A percentile compares a stretch with the other conserved stretches of the same genome.
phyloP scores from a whole-genome alignment of 2,888 invertebrate species.

The Papilio protenor region DNA sequence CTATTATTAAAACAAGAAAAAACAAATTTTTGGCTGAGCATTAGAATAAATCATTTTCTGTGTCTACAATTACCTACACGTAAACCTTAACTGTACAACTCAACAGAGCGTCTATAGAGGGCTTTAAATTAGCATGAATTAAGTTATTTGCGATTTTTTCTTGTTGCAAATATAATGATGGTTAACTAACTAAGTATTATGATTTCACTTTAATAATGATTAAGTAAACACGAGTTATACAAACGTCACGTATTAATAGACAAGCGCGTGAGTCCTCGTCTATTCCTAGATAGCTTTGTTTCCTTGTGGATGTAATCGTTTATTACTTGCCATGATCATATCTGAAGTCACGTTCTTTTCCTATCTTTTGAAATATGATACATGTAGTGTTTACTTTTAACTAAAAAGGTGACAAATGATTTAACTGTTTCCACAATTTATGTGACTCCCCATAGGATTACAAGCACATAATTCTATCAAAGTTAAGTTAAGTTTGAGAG shows the following conservation, averaged over 20 bases:
- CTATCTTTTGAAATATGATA: conserved; percentile 5
- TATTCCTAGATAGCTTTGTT: conserved; percentile 16
- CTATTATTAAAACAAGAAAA: background rate
- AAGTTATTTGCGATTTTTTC: too few species aligned
- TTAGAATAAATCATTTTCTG: too few species aligned
- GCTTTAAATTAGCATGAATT: too few species aligned
- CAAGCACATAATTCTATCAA: background rate
- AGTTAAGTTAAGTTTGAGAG: too few species aligned
- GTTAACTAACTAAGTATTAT: background rate
- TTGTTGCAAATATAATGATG: background rate
- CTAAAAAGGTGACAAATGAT: background rate
- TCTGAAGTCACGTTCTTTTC: conserved; percentile 24
- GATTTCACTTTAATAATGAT: background rate
- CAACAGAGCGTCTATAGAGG: too few species aligned
- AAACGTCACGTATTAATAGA: conserved; percentile 25
- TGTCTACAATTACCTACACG: too few species aligned
- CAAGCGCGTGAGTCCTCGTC: conserved; percentile 15
- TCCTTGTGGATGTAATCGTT: background rate
- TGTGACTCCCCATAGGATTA: too few species aligned
- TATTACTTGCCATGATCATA: conserved; percentile 11
- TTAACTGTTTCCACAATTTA: background rate
- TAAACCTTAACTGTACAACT: too few species aligned
- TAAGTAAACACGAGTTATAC: background rate
- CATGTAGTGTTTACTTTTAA: background rate
- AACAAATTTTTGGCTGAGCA: background rate